Conservation (phyloP, 2,888 invertebrate genomes). For the Podabrus alpinus region DNA sequence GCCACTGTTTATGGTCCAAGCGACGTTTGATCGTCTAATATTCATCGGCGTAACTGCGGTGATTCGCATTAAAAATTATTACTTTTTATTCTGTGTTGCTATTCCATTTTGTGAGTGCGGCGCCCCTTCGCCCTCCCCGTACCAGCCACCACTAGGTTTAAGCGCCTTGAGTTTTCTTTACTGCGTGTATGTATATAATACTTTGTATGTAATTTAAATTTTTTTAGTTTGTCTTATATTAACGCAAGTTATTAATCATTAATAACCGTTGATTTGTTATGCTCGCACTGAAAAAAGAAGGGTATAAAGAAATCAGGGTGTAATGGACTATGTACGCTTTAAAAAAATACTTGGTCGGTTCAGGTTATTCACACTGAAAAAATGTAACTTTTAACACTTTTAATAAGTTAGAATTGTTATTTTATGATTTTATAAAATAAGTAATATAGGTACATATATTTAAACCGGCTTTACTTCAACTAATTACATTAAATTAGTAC, state of each 20-base stretch:
- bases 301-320: not conserved
- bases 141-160: no score
- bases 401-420: not conserved
- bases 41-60: no score
- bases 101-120: no score
- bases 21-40: no score
- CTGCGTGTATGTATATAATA: no score
- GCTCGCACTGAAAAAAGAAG: not conserved
- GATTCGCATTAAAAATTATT: no score
- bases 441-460: no score
- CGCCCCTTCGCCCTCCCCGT: no score
- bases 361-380: not conserved
- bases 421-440: not conserved
- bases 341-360: not conserved
- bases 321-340: not conserved
- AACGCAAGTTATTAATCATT: not conserved
- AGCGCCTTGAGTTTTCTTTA: no score
- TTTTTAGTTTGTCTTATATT: not conserved
- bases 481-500: constrained; percentile 27
- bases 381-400: not conserved
- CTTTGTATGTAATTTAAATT: no score
- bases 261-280: not conserved
- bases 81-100: no score
- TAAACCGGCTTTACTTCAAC: constrained; percentile 22
- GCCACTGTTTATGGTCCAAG: no score